Conservation (phyloP, 2,797 vertebrate genomes). For the Gila robusta region DNA sequence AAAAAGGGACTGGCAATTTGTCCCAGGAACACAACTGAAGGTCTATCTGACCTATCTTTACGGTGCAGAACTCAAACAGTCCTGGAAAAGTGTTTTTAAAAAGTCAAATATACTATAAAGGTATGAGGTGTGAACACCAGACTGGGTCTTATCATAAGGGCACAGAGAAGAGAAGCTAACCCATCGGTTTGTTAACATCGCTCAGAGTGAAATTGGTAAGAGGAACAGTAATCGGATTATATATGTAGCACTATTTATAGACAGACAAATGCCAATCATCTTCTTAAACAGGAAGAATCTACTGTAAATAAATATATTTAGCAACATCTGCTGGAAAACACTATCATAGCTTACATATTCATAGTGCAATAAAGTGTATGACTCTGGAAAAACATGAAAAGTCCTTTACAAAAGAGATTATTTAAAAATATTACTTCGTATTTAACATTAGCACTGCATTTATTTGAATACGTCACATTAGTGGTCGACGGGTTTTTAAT, state of each 20-base stretch:
- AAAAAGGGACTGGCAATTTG: constrained; percentile 31
- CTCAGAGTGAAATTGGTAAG: constrained; percentile 16
- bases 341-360: background rate
- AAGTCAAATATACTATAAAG: background rate
- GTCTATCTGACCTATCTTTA: background rate
- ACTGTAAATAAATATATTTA: background rate
- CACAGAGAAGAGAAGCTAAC: constrained; percentile 1
- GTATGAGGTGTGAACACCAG: background rate
- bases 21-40: constrained; percentile 38
- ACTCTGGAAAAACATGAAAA: background rate
- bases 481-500: background rate
- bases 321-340: background rate
- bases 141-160: background rate
- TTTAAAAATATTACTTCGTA: background rate
- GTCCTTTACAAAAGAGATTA: background rate
- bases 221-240: constrained; percentile 38
- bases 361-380: background rate
- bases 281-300: background rate
- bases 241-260: constrained; percentile 36
- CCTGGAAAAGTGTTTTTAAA: background rate
- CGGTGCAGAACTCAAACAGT: background rate
- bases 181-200: background rate
- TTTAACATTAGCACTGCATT: background rate
- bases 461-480: background rate
- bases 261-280: constrained; percentile 6